phyloP scores from a whole-genome alignment of 1,140 invertebrate species.

The Drosophila dunni region DNA sequence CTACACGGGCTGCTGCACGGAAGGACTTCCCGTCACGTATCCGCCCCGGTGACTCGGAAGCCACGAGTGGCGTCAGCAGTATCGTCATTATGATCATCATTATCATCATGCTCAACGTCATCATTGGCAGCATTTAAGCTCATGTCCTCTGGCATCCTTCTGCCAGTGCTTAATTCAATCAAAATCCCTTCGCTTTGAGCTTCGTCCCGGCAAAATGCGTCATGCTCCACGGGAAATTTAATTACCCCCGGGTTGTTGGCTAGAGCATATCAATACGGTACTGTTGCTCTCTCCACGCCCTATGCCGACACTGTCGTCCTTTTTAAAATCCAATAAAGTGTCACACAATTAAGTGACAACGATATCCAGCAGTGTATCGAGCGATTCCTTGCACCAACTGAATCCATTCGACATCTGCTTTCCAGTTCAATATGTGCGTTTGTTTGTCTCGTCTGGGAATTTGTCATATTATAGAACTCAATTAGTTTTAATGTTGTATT shows the following conservation, averaged over 20 bases:
- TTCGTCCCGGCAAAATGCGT: conserved; percentile 55
- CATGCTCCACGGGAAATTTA: conserved; percentile 80
- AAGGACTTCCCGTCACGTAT: conserved; percentile 59
- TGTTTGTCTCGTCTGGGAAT: conserved; percentile 39
- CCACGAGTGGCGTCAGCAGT: conserved; percentile 48
- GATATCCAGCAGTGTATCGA: conserved; percentile 65
- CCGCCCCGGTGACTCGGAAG: conserved; percentile 2
- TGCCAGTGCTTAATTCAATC: conserved; percentile 69
- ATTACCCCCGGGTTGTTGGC: conserved; percentile 56
- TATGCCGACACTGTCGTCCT: conserved; percentile 40
- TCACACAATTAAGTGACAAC: conserved; percentile 77
- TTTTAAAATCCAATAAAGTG: conserved; percentile 83
- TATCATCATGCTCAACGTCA: conserved; percentile 56
- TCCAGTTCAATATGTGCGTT: conserved; percentile 27
- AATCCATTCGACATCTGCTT: conserved; percentile 22
- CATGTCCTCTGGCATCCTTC: conserved; percentile 28
- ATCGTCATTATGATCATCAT: conserved; percentile 64
- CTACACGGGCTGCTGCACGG: not conserved
- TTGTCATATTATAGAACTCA: conserved; percentile 48
- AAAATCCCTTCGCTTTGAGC: conserved; percentile 56
- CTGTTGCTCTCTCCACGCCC: conserved; percentile 1
- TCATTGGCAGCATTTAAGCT: conserved; percentile 75
- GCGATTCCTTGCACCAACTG: conserved; percentile 20
- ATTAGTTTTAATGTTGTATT: conserved; percentile 56
- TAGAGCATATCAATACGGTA: conserved; percentile 10